Evolutionary conservation across 2,888 invertebrate species (phyloP), one percentile per base, ranked within the genome.

Genomic region (Marronus borbonicus): DNA sequence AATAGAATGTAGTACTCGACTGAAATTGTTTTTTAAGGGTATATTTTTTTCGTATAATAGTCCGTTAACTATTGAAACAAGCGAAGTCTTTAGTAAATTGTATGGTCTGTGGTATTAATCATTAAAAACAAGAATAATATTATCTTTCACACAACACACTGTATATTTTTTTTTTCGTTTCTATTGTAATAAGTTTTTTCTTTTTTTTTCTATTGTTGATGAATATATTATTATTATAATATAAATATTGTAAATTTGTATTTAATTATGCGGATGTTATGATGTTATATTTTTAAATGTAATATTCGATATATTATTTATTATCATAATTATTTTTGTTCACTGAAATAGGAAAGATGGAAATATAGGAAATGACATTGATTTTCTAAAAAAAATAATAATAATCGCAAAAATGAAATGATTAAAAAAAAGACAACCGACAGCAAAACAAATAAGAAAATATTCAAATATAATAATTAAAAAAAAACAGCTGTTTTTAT

Each of bases 141-240:
- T 74, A 74, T 60, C 72, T 60, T 74, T 74, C 50, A 60, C 72
- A 68, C n/a, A 66, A 68, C 68, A 60, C 55, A 39, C 72, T 74
- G 72, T 74, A 60, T 72, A 72, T 60, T 72, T 60, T 24, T n/a
- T 72, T 60, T 39, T 72, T 74, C 60, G 17, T 55, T 60, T 74
- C 60, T 74, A 60, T 74, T 39, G 55, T 58, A 20, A 24, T 74
- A 60, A 49, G 60, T 74, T 58, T 17, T 52, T 36, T 52, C 1
- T 52, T 58, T 58, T 55, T 60, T 74, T 74, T 74, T 74, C 72
- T 74, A 74, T 74, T 74, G 72, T 74, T 74, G 72, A 74, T 74
- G 39, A 74, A 60, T 74, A 72, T 72, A 72, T 70, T 70, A 70
- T 70, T 70, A 70, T 74, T 74, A 68, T 50, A 28, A 50, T 68